Percentiles rank a stretch among this genome's conserved stretches.
These are phyloP conservation scores for Caenorhabditis auriculariae DNA, from an alignment of 2,888 invertebrate genomes.

Conservation along the genomic window DNA sequence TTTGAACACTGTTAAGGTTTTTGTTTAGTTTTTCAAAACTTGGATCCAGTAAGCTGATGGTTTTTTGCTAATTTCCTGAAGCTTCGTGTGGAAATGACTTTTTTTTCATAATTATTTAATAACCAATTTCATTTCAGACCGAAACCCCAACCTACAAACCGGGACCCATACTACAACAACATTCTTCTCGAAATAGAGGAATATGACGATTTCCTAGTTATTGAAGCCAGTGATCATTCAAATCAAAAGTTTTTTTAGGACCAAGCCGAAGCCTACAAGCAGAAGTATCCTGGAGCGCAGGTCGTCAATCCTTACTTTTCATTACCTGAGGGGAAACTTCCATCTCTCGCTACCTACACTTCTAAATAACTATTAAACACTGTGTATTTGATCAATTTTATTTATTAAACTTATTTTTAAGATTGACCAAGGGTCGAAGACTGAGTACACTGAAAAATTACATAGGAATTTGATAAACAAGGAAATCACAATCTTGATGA, in stretches of 20 bases:
- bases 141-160: constrained; percentile 23
- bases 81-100: too few species aligned
- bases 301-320: constrained; percentile 34
- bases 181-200: constrained; percentile 39
- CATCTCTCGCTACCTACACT: constrained; percentile 23
- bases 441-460: too few species aligned
- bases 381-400: too few species aligned
- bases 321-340: constrained; percentile 37
- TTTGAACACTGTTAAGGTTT: too few species aligned
- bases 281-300: constrained; percentile 26
- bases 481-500: too few species aligned
- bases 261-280: constrained; percentile 27
- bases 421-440: too few species aligned
- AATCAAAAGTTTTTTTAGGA: constrained; percentile 18
- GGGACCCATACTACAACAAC: constrained; percentile 32
- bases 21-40: too few species aligned
- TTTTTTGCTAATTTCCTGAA: too few species aligned
- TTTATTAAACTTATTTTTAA: too few species aligned
- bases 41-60: too few species aligned
- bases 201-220: constrained; percentile 42
- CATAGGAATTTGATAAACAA: too few species aligned
- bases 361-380: too few species aligned
- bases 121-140: constrained; percentile 19
- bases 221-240: neutral
- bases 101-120: neutral